Base-by-base conservation (phyloP, 2,113 vertebrate genomes). In the Vulpes lagopus region DNA sequence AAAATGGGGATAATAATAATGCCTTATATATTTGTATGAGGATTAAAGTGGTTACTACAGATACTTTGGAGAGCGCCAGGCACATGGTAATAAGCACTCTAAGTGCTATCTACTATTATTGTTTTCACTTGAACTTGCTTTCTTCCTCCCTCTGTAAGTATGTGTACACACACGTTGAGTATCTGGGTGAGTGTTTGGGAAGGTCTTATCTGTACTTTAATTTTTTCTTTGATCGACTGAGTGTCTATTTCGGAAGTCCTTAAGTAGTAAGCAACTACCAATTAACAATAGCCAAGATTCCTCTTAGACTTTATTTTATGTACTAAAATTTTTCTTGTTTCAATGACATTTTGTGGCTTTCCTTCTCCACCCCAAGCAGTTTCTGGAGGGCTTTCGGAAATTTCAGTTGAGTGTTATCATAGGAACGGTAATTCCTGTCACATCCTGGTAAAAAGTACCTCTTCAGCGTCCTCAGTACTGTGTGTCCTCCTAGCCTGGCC, bases 181-280 rank as follows among this genome's bases (percentile, higher is more conserved):
- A 82, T 62, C 43, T 82, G 49, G 64, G 17, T 43, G 11, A 91
- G 91, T 93, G 92, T 92, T 90, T 89, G 89, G 23, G 80, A 98
- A 60, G 69, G 55, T n/a, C 74, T 94, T 96, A 95, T 84, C 62
- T 80, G 23, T 32, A 90, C 49, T 97, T 96, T 76, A 9, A 59
- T 93, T 95, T 95, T 96, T 96, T 22, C 89, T 94, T 97, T 97
- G 95, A 97, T 94, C 89, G 94, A 91, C 6, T 74, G 60, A 93
- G 64, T 90, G 85, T 60, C 64, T 95, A 49, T 93, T 96, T 97
- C 94, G 49, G 65, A 98, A 97, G 88, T 81, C 76, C 80, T 96
- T 90, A 84, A 94, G 76, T 82, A 78, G 65, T 85, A 93, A 38
- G 73, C 3, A n/a, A 95, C 93, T 97, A 89, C 25, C 93, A 97